These are phyloP conservation scores for Sipha flava DNA, from an alignment of 1,140 invertebrate species.

Conservation along the genomic window DNA sequence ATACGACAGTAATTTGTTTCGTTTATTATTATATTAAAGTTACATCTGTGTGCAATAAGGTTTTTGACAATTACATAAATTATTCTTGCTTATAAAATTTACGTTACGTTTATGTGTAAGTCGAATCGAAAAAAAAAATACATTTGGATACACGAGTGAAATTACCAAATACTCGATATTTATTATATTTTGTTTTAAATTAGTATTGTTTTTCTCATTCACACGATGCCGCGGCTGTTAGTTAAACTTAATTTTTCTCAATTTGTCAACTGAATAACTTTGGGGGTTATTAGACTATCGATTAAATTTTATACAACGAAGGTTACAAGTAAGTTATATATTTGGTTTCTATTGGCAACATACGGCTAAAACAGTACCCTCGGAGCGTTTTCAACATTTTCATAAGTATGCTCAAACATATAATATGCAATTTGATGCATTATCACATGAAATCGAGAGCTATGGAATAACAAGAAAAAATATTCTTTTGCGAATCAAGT, in stretches of 20 bases:
- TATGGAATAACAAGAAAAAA: background rate
- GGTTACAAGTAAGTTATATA: background rate
- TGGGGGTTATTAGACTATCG: slow-evolving; percentile 9
- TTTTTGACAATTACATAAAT: too few relatives aligned
- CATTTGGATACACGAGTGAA: too few relatives aligned
- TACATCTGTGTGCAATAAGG: too few relatives aligned
- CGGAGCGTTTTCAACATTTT: background rate
- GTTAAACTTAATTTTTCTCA: background rate
- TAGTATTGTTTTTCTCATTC: too few relatives aligned
- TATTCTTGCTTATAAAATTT: too few relatives aligned
- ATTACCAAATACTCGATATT: too few relatives aligned
- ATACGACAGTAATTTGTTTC: too few relatives aligned
- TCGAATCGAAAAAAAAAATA: too few relatives aligned
- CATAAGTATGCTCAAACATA: background rate
- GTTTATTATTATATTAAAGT: too few relatives aligned
- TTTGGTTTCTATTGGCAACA: slow-evolving; percentile 18
- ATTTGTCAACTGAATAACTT: background rate
- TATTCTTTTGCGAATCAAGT: background rate
- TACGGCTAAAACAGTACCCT: background rate
- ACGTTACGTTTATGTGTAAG: too few relatives aligned
- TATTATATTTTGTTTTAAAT: too few relatives aligned
- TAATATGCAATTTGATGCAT: background rate
- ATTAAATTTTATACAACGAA: background rate
- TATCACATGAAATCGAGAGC: background rate
- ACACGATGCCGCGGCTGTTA: too few relatives aligned